phyloP scores from a whole-genome alignment of 2,888 invertebrate species.

The Trissolcus brochymenae region DNA sequence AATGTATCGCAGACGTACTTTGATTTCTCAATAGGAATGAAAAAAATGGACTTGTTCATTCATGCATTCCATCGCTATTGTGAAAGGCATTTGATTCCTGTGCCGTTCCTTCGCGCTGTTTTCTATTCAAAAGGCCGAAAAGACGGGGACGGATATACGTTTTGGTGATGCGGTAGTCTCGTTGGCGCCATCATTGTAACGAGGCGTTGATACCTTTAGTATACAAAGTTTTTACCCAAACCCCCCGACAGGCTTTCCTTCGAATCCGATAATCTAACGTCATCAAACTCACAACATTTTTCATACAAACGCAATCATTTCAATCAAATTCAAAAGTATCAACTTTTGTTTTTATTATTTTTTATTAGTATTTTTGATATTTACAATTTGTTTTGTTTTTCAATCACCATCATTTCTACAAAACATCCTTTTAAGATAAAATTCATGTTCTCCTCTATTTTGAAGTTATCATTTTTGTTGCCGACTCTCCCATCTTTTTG shows the following conservation, averaged over 20 bases:
- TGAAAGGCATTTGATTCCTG: slow-evolving; percentile 16
- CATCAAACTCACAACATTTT: neutral
- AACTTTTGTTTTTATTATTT: too few species aligned
- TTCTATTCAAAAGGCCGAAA: slow-evolving; percentile 36
- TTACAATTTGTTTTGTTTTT: neutral
- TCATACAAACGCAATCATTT: neutral
- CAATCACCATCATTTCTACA: neutral
- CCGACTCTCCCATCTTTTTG: too few species aligned
- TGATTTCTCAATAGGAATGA: too few species aligned
- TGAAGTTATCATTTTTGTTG: too few species aligned
- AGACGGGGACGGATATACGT: slow-evolving; percentile 8
- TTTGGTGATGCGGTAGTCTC: slow-evolving; percentile 17
- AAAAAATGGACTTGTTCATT: slow-evolving; percentile 31
- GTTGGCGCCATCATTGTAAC: slow-evolving; percentile 31
- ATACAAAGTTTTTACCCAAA: slow-evolving; percentile 20
- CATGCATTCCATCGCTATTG: slow-evolving; percentile 16
- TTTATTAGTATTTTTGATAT: slow-evolving; percentile 7
- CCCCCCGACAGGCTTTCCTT: slow-evolving; percentile 22
- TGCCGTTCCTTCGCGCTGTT: slow-evolving; percentile 12
- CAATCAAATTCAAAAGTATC: too few species aligned
- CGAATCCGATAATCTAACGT: neutral
- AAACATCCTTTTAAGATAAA: neutral
- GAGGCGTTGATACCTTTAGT: slow-evolving; percentile 19
- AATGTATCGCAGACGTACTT: too few species aligned
- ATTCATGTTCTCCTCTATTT: too few species aligned